phyloP scores from a whole-genome alignment of 1,140 invertebrate genomes.

The Campodea augens region DNA sequence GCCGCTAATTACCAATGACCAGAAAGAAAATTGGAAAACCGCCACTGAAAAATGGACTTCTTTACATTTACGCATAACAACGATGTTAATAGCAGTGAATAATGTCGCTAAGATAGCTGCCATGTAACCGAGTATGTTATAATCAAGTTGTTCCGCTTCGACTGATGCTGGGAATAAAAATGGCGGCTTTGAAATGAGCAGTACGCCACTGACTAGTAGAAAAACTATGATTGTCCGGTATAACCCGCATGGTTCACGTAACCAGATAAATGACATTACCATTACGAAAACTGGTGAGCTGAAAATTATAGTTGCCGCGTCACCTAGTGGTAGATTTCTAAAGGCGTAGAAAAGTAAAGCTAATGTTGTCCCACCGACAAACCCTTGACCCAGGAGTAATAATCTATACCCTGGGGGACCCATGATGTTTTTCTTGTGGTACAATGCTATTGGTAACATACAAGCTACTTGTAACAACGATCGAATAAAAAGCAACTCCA shows the following conservation, averaged over 20 bases:
- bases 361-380: conserved; percentile 30
- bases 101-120: conserved; percentile 28
- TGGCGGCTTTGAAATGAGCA: conserved; percentile 31
- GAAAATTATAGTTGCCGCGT: conserved; percentile 37
- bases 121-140: conserved; percentile 27
- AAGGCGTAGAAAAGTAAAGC: conserved; percentile 32
- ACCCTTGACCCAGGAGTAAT: conserved; percentile 26
- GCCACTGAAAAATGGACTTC: conserved; percentile 30
- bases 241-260: conserved; percentile 33
- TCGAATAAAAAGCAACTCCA: conserved; percentile 27
- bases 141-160: conserved; percentile 12
- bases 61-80: conserved; percentile 31
- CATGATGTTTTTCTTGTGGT: conserved; percentile 20
- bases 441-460: conserved; percentile 22
- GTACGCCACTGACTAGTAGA: conserved; percentile 28
- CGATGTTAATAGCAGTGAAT: conserved; percentile 31
- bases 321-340: conserved; percentile 30
- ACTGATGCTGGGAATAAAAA: conserved; percentile 25
- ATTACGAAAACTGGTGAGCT: conserved; percentile 35
- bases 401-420: conserved; percentile 26
- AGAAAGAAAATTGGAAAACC: conserved; percentile 28
- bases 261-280: conserved; percentile 30
- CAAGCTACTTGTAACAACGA: conserved; percentile 25
- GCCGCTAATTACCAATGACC: conserved; percentile 24
- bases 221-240: conserved; percentile 30